These are phyloP conservation scores for Megathymus violae DNA, from an alignment of 1,140 invertebrate genomes.

Conservation along the genomic window DNA sequence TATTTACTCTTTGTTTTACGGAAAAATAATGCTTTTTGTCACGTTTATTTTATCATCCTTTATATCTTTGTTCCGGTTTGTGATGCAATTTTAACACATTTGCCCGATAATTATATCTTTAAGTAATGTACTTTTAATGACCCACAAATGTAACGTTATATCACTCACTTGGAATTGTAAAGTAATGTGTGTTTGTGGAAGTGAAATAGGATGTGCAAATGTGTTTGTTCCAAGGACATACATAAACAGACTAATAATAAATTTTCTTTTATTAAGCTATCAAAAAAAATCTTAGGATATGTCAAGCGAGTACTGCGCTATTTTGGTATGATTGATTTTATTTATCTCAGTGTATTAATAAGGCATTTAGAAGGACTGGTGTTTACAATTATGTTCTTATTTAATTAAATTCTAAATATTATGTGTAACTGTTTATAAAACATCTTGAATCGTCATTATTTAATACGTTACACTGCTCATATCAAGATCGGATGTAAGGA, in stretches of 20 bases:
- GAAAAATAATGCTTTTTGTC: not conserved
- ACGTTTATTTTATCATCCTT: not conserved
- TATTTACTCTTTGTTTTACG: not conserved
- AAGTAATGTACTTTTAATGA: constrained; percentile 28
- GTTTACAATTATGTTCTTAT: no score
- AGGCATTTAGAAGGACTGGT: no score
- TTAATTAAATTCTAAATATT: no score
- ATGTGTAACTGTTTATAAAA: no score
- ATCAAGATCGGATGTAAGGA: no score
- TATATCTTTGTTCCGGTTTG: constrained; percentile 1
- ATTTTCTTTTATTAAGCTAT: constrained; percentile 4
- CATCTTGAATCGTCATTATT: no score
- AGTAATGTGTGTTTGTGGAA: constrained; percentile 11
- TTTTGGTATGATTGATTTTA: constrained; percentile 60
- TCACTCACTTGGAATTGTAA: not conserved
- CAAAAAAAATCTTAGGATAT: constrained; percentile 42
- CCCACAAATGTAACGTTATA: not conserved
- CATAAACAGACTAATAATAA: not conserved
- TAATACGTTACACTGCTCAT: no score
- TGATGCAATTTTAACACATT: constrained; percentile 3
- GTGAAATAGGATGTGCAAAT: constrained; percentile 31
- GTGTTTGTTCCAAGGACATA: constrained; percentile 10
- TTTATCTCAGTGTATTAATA: constrained; percentile 6
- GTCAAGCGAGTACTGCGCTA: constrained; percentile 48
- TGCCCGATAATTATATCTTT: not conserved